A percentile compares a stretch with the other conserved stretches of the same genome.
These are phyloP conservation scores for Hecatera dysodea DNA, from an alignment of 2,888 invertebrate genomes.

Conservation along the genomic window DNA sequence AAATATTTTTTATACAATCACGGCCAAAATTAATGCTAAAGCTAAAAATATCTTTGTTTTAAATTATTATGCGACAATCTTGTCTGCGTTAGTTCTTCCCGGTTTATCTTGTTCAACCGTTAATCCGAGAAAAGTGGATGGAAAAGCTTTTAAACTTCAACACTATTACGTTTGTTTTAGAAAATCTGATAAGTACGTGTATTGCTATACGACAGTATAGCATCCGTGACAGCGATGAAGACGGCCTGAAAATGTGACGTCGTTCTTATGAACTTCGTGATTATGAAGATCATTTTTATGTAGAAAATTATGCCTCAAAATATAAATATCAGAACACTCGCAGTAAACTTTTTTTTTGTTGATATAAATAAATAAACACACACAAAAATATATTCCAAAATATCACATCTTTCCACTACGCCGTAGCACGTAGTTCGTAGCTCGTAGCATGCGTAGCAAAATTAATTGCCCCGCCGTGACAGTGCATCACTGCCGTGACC, in stretches of 20 bases:
- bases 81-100: conserved; percentile 1
- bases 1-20: no score
- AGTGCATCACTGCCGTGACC: conserved; percentile 81
- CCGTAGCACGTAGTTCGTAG: conserved; percentile 13
- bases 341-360: no score
- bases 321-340: no score
- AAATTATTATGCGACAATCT: conserved; percentile 18
- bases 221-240: background rate
- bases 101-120: conserved; percentile 36
- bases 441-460: background rate
- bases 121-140: conserved; percentile 39
- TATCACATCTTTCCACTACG: background rate
- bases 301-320: no score
- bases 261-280: no score
- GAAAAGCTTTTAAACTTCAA: conserved; percentile 58
- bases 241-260: background rate
- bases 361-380: no score
- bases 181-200: conserved; percentile 13
- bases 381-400: background rate
- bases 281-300: no score
- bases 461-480: conserved; percentile 61
- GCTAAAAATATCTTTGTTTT: conserved; percentile 24
- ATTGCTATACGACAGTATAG: background rate
- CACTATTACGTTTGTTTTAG: conserved; percentile 27
- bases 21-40: no score